Conservation (phyloP, 2,797 vertebrate species). For the Monodelphis domestica region DNA sequence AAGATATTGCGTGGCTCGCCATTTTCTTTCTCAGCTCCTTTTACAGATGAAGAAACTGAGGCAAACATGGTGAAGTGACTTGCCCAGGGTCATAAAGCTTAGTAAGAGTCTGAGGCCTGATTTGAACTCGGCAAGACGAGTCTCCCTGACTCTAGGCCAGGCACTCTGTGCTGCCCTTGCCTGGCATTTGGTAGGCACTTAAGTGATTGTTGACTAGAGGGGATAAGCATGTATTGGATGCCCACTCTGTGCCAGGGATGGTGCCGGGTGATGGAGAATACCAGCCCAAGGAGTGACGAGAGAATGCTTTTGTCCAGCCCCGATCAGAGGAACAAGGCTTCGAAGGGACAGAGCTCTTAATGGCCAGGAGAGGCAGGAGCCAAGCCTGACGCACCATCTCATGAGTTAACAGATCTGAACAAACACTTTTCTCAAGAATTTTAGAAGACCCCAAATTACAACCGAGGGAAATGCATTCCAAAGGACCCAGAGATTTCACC, state of each 20-base stretch:
- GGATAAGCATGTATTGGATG: background rate
- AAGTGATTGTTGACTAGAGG: background rate
- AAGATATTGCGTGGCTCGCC: background rate
- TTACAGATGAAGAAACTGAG: background rate
- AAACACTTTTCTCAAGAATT: background rate
- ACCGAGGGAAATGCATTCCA: background rate
- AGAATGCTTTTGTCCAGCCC: background rate
- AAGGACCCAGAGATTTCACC: too few relatives aligned
- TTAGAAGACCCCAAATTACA: background rate
- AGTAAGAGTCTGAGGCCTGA: too few relatives aligned
- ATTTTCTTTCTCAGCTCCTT: background rate
- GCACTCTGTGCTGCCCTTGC: background rate
- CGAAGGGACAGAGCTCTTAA: background rate
- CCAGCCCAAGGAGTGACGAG: background rate
- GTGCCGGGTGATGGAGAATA: too few relatives aligned
- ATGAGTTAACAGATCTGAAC: background rate
- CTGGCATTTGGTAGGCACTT: too few relatives aligned
- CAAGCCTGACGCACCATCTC: background rate
- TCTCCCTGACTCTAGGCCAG: too few relatives aligned
- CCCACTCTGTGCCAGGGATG: background rate
- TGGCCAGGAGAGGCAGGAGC: background rate
- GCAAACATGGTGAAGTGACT: too few relatives aligned
- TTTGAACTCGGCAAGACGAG: background rate
- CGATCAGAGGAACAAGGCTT: background rate
- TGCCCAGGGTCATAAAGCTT: too few relatives aligned